Percentiles rank a stretch among this genome's conserved stretches.
Evolutionary conservation across 2,113 vertebrate genomes (phyloP).

Genomic region (Psettodes erumei): DNA sequence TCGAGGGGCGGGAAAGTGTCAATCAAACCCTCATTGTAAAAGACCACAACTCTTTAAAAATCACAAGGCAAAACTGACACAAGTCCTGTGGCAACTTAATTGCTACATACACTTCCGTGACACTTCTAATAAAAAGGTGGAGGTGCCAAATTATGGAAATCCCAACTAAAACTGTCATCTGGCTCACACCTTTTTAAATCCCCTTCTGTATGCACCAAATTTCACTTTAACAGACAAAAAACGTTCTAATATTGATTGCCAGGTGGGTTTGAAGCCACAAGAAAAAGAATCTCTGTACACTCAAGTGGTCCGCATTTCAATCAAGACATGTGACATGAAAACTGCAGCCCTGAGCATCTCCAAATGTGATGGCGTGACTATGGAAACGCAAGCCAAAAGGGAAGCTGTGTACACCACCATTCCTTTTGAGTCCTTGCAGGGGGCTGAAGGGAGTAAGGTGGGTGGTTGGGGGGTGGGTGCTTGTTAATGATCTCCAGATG

Average conservation of each 20-base stretch:
- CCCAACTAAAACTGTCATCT: slow-evolving; percentile 36
- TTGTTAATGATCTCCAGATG: slow-evolving; percentile 41
- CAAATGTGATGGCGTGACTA: slow-evolving; percentile 47
- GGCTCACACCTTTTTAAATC: slow-evolving; percentile 30
- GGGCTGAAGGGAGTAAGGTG: slow-evolving; percentile 3
- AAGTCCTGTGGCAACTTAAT: slow-evolving; percentile 52
- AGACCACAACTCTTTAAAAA: slow-evolving; percentile 71
- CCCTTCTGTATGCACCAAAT: slow-evolving; percentile 44
- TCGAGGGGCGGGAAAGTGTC: slow-evolving; percentile 53
- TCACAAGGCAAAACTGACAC: slow-evolving; percentile 74
- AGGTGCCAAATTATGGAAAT: slow-evolving; percentile 46
- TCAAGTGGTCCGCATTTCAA: slow-evolving; percentile 69
- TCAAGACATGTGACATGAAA: slow-evolving; percentile 62
- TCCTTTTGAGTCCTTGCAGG: slow-evolving; percentile 64
- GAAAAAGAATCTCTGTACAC: slow-evolving; percentile 58
- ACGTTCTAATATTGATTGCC: slow-evolving; percentile 44
- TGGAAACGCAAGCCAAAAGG: slow-evolving; percentile 65
- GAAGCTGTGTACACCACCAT: slow-evolving; percentile 34
- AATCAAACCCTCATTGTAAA: slow-evolving; percentile 75
- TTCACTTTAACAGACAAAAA: slow-evolving; percentile 58
- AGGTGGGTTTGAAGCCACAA: slow-evolving; percentile 59
- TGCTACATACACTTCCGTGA: slow-evolving; percentile 63
- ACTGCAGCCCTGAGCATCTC: slow-evolving; percentile 67
- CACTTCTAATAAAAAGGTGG: slow-evolving; percentile 52
- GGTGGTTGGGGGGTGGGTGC: not conserved